These are phyloP conservation scores for Drosophila cognata DNA, from an alignment of 2,888 invertebrate genomes.

Conservation along the genomic window DNA sequence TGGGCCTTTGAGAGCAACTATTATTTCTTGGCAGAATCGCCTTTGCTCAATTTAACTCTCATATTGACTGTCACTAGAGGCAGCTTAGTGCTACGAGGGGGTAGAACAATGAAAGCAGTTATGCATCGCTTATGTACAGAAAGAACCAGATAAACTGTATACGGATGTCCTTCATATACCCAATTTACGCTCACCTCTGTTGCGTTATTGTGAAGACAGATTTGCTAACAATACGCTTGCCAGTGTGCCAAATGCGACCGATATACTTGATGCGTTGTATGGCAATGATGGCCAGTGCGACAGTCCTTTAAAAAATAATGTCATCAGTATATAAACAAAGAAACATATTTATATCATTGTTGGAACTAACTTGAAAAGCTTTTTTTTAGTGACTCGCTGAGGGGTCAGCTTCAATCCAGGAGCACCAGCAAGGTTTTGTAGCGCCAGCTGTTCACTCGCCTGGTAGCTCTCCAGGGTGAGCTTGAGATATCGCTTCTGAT, in stretches of 20 bases:
- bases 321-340: not conserved
- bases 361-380: conserved; percentile 83
- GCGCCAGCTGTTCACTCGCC: conserved; percentile 82
- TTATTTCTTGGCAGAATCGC: conserved; percentile 66
- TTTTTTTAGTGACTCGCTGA: conserved; percentile 70
- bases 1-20: conserved; percentile 44
- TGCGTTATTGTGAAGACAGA: conserved; percentile 84
- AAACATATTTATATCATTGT: too few relatives aligned
- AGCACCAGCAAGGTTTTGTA: conserved; percentile 59
- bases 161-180: not conserved
- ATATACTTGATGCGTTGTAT: conserved; percentile 89
- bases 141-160: conserved; percentile 9
- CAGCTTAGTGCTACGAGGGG: conserved; percentile 67
- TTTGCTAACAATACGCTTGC: conserved; percentile 86
- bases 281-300: conserved; percentile 87
- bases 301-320: conserved; percentile 85
- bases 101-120: conserved; percentile 50
- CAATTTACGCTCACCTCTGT: conserved; percentile 78
- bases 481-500: conserved; percentile 95
- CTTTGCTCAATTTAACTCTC: conserved; percentile 79
- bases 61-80: conserved; percentile 82
- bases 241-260: conserved; percentile 88
- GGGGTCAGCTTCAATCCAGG: conserved; percentile 22
- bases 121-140: conserved; percentile 59
- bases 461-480: conserved; percentile 87